Evolutionary conservation across 2,113 vertebrate genomes (phyloP).

Genomic region (Philantomba maxwellii): DNA sequence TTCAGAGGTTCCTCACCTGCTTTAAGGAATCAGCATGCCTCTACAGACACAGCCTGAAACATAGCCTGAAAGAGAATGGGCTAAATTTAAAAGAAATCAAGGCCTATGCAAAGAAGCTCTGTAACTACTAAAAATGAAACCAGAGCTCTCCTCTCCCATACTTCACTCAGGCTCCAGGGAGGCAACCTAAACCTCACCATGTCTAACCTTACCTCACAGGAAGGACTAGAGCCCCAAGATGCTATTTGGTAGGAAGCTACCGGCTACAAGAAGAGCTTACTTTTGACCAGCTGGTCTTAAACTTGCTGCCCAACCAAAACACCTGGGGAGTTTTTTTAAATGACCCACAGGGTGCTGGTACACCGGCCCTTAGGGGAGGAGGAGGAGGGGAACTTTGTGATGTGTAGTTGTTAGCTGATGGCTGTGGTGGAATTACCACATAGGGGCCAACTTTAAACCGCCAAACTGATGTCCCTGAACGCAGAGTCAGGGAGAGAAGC

Average conservation of each 20-base stretch:
- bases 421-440: neutral
- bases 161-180: neutral
- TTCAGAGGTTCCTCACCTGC: neutral
- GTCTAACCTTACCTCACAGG: neutral
- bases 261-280: neutral
- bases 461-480: neutral
- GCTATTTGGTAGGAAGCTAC: too few relatives aligned
- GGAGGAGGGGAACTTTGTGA: accelerated
- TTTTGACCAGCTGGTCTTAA: neutral
- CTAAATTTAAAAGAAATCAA: neutral
- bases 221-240: neutral
- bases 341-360: neutral
- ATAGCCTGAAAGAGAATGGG: neutral
- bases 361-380: accelerated
- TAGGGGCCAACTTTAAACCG: neutral
- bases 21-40: neutral
- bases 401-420: neutral
- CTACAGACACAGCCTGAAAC: neutral
- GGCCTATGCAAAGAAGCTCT: neutral
- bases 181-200: neutral
- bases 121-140: neutral
- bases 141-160: neutral
- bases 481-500: neutral
- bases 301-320: neutral
- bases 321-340: neutral